Conservation (phyloP, 2,113 vertebrate species). For the Cygnus buccinator region DNA sequence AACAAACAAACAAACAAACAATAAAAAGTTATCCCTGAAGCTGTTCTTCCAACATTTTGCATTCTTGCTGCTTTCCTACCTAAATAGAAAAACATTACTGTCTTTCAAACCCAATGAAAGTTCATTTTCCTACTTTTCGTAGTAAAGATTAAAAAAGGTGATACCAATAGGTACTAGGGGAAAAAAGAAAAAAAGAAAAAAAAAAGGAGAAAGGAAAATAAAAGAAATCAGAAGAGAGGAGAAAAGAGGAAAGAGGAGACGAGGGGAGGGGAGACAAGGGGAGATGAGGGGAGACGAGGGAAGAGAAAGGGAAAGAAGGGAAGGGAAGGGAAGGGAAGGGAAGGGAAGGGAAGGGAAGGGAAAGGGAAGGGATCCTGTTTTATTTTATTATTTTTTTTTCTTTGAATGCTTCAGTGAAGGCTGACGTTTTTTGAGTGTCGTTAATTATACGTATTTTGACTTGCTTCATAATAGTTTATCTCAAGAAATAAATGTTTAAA, state of each 20-base stretch:
- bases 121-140: background rate
- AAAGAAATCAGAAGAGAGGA: no score
- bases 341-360: no score
- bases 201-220: no score
- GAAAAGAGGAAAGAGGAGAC: no score
- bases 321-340: no score
- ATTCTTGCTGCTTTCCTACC: background rate
- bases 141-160: rapidly evolving
- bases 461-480: background rate
- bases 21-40: background rate
- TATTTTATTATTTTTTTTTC: background rate
- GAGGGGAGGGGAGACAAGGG: no score
- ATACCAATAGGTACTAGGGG: no score
- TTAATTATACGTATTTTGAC: background rate
- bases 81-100: background rate
- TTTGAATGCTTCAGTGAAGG: background rate
- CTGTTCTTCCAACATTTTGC: background rate
- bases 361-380: background rate
- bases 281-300: no score
- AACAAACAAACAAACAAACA: background rate
- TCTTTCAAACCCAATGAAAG: background rate
- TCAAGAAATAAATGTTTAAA: background rate
- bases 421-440: background rate
- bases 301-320: no score
- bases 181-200: background rate